Conservation (phyloP, 2,888 invertebrate genomes). For the Pristionchus maxplancki region DNA sequence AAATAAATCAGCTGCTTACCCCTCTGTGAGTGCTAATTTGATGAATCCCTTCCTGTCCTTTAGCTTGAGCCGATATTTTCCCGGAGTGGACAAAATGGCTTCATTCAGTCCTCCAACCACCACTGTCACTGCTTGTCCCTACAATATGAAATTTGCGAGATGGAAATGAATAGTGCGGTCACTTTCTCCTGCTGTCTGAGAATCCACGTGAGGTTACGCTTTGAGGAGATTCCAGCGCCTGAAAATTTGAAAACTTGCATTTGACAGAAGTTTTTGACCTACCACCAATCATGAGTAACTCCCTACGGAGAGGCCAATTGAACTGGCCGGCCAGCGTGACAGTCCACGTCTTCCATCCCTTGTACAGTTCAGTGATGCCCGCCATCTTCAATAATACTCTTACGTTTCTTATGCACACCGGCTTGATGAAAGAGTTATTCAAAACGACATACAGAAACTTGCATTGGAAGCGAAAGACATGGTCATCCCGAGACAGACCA, state of each 20-base stretch:
- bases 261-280: background rate
- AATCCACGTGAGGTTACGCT: background rate
- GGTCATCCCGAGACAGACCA: background rate
- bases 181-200: background rate
- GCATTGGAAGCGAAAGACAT: background rate
- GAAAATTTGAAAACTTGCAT: too few relatives aligned
- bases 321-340: background rate
- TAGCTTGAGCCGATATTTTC: background rate
- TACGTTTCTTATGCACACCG: too few relatives aligned
- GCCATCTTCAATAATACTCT: background rate
- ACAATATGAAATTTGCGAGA: background rate
- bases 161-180: background rate
- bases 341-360: background rate
- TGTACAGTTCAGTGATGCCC: background rate
- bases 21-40: background rate
- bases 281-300: conserved; percentile 1
- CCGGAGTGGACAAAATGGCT: background rate
- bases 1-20: too few relatives aligned
- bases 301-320: background rate
- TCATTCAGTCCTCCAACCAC: background rate
- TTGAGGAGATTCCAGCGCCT: background rate
- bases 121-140: background rate
- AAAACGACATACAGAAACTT: background rate
- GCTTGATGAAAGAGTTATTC: background rate
- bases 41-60: conserved; percentile 26